Evolutionary conservation across 2,797 vertebrate genomes (phyloP), one percentile per base, ranked within the genome.

Genomic region (Artibeus lituratus): DNA sequence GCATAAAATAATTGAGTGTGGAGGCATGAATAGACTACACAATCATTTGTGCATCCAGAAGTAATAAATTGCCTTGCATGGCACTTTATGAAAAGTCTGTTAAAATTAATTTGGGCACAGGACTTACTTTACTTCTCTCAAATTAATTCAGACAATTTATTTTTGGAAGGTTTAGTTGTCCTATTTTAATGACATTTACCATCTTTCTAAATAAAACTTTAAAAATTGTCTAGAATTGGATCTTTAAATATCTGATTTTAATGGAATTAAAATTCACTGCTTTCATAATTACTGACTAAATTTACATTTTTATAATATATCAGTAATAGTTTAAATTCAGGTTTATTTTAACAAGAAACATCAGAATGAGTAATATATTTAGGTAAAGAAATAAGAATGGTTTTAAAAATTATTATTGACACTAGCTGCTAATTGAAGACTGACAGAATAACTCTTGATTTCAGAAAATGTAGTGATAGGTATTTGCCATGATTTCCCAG

Each of bases 1-100:
- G 59, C 21, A 89, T 26, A 91, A 51, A 22, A 24, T 94, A 69
- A 97, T 92, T 47, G 47, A 35, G 44, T 92, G 94, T 94, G 86
- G 87, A 65, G 82, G 0, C 42, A 89, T 74, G 44, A 3, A 5
- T 74, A 57, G 89, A 97, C 39, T 90, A 47, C 8, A 70, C 73
- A 88, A 42, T 91, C 76, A 49, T 89, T 70, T 69, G 32, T 89
- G 44, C 49, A 88, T 80, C 82, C 87, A 82, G 15, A 77, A 69
- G 47, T 69, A 69, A 73, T 69, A 49, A 57, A 91, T 49, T 80
- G 24, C 18, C 62, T 84, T 9, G 26, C 35, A 76, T 39, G 44
- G 47, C 24, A 55, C 37, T 87, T 94, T 87, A 53, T 78, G 55
- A 72, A 42, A 10, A 32, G 16, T 91, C 49, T 80, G 53, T 62